Conservation (phyloP, 2,797 vertebrate genomes). For the Carcharodon carcharias region DNA sequence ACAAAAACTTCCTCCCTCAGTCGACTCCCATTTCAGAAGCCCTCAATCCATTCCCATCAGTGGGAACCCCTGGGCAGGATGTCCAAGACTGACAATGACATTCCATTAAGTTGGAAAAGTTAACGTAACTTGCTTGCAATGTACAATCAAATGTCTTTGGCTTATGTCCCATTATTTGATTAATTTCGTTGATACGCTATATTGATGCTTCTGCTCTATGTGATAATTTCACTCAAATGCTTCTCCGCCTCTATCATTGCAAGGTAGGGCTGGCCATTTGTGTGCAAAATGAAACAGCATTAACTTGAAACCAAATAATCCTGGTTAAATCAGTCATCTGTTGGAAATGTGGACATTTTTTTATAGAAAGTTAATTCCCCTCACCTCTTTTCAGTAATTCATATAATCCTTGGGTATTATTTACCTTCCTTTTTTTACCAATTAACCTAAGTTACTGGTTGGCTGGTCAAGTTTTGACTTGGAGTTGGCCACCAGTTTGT, state of each 20-base stretch:
- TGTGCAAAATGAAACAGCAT: background rate
- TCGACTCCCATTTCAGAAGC: too few species aligned
- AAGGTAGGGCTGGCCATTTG: background rate
- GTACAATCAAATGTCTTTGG: background rate
- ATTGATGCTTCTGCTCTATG: background rate
- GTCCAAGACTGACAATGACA: too few species aligned
- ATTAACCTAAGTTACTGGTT: background rate
- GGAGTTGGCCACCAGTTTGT: background rate
- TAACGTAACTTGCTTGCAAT: background rate
- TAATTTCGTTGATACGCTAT: background rate
- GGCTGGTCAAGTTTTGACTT: background rate
- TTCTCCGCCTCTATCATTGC: background rate
- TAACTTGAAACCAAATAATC: background rate
- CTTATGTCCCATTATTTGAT: background rate
- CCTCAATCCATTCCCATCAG: too few species aligned
- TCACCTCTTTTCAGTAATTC: background rate
- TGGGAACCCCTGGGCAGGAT: background rate
- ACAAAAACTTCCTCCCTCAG: too few species aligned
- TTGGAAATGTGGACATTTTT: background rate
- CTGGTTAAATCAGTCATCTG: background rate
- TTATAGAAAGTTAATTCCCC: background rate
- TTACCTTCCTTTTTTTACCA: background rate
- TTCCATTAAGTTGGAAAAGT: background rate
- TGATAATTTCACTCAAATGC: background rate
- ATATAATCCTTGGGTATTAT: background rate